Evolutionary conservation across 2,797 vertebrate species (phyloP).

Genomic region (Pipistrellus pipistrellus): DNA sequence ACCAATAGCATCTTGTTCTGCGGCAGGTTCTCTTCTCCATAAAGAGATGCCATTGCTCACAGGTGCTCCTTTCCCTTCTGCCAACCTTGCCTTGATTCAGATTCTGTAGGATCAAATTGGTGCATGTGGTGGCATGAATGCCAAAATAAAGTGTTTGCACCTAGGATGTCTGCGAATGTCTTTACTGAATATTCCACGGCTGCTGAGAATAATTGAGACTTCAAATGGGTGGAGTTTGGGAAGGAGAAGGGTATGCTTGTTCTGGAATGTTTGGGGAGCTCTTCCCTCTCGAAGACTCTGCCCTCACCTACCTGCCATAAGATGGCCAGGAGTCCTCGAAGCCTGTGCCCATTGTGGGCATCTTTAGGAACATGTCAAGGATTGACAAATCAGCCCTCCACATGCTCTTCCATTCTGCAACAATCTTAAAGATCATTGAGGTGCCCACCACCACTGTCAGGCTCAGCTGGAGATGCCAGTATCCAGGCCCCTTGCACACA

Average conservation of each 20-base stretch:
- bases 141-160: conserved; percentile 33
- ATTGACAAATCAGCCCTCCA: background rate
- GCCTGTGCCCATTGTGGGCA: background rate
- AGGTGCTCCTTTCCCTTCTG: fast-evolving
- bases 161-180: background rate
- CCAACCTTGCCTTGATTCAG: background rate
- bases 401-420: background rate
- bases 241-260: background rate
- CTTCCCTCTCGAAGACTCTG: background rate
- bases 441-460: background rate
- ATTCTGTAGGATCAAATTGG: background rate
- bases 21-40: conserved; percentile 91
- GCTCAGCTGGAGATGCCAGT: no score
- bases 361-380: background rate
- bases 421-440: background rate
- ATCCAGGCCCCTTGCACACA: background rate
- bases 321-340: background rate
- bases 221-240: background rate
- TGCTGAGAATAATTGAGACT: background rate
- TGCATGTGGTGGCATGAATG: background rate
- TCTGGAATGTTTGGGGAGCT: background rate
- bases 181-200: background rate
- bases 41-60: background rate
- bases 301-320: background rate
- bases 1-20: conserved; percentile 92